Evolutionary conservation across 2,888 invertebrate genomes (phyloP).

Genomic region (Phengaris alcon): DNA sequence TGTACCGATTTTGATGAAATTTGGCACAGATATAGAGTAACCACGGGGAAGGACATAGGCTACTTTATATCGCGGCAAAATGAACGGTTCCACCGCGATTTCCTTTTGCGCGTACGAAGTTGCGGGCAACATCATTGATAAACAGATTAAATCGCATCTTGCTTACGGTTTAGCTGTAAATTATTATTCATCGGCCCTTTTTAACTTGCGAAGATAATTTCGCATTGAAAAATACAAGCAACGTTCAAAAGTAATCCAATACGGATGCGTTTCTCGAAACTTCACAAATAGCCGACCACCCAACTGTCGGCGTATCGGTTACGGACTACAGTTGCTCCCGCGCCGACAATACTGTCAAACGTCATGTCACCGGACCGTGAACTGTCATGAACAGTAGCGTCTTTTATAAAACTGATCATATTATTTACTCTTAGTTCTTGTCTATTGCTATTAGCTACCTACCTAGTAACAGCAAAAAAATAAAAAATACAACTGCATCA

Average conservation of each 20-base stretch:
- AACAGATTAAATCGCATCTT: too few species aligned
- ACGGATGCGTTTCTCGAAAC: conserved; percentile 55
- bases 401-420: conserved; percentile 30
- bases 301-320: conserved; percentile 54
- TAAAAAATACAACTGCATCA: too few species aligned
- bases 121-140: too few species aligned
- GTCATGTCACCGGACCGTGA: conserved; percentile 52
- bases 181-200: neutral
- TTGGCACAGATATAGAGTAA: too few species aligned
- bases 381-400: conserved; percentile 45
- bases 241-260: conserved; percentile 45
- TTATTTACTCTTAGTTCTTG: too few species aligned
- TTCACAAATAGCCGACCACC: conserved; percentile 62
- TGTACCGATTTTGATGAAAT: too few species aligned
- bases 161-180: neutral
- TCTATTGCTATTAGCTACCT: too few species aligned
- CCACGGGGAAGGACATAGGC: too few species aligned
- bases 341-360: conserved; percentile 52
- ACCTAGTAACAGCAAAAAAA: too few species aligned
- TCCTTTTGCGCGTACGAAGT: too few species aligned
- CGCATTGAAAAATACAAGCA: conserved; percentile 5
- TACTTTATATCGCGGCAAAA: too few species aligned
- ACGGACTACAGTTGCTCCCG: conserved; percentile 40
- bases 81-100: too few species aligned
- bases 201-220: neutral